These are phyloP conservation scores for Etheostoma perlongum DNA, from an alignment of 2,797 vertebrate genomes.

Conservation along the genomic window DNA sequence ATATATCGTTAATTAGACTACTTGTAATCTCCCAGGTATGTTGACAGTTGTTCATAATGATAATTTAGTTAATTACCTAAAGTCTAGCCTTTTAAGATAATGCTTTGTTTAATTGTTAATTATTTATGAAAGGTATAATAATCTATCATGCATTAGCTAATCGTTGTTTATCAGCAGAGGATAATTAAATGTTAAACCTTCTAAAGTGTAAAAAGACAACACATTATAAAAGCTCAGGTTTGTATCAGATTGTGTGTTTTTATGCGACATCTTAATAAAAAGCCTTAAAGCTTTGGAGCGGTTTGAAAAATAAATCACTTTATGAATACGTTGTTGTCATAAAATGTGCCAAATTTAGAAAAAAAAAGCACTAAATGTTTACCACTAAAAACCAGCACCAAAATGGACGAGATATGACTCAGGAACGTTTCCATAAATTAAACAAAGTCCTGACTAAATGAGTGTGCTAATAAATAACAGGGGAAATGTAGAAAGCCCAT, in stretches of 20 bases:
- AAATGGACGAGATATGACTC: slow-evolving; percentile 33
- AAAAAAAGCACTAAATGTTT: neutral
- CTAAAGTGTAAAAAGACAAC: slow-evolving; percentile 7
- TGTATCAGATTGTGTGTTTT: neutral
- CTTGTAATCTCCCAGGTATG: slow-evolving; percentile 39
- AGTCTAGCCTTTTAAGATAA: slow-evolving; percentile 29
- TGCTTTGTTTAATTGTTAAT: slow-evolving; percentile 19
- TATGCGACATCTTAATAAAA: slow-evolving; percentile 21
- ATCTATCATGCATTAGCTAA: slow-evolving; percentile 25
- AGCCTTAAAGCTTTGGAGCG: neutral
- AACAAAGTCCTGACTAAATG: slow-evolving; percentile 51
- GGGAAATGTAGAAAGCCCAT: slow-evolving; percentile 39
- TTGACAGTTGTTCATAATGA: slow-evolving; percentile 38
- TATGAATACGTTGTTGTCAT: neutral
- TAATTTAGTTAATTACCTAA: slow-evolving; percentile 34
- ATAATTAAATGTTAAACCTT: slow-evolving; percentile 26
- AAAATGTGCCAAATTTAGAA: slow-evolving; percentile 24
- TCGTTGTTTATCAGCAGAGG: slow-evolving; percentile 26
- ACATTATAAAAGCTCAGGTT: slow-evolving; percentile 2
- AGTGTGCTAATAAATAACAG: slow-evolving; percentile 51
- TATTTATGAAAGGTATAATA: slow-evolving; percentile 36
- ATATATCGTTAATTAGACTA: slow-evolving; percentile 45
- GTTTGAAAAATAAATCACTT: neutral
- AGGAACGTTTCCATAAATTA: slow-evolving; percentile 43
- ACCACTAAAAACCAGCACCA: neutral